Conservation (phyloP, 1,140 invertebrate species). For the Campodea augens region DNA sequence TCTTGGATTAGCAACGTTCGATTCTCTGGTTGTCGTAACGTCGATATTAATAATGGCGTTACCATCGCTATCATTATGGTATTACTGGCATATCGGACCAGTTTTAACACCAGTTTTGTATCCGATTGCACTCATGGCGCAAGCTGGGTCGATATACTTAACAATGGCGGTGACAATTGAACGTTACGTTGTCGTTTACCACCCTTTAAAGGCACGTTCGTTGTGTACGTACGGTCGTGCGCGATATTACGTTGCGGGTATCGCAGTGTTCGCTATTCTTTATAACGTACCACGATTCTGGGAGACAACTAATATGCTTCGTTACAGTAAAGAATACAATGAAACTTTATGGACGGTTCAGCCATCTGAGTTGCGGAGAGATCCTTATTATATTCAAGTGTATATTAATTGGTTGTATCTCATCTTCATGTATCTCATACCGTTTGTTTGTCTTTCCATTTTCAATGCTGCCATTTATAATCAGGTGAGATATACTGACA, state of each 20-base stretch:
- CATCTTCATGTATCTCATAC: conserved; percentile 31
- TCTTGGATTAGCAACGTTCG: conserved; percentile 1
- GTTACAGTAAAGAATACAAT: neutral
- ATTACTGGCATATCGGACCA: neutral
- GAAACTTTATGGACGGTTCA: conserved; percentile 13
- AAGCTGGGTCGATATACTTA: neutral
- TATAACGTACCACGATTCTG: neutral
- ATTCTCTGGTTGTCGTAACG: conserved; percentile 3
- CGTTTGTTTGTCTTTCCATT: conserved; percentile 25
- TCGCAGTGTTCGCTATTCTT: neutral
- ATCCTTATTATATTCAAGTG: conserved; percentile 24
- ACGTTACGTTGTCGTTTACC: neutral
- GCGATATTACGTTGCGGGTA: neutral
- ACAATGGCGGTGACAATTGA: neutral
- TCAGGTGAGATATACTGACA: too few species aligned
- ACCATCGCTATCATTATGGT: neutral
- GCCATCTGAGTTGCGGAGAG: conserved; percentile 22
- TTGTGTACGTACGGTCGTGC: neutral
- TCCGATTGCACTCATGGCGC: neutral
- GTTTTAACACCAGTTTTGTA: neutral
- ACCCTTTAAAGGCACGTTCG: neutral
- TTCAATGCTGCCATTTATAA: conserved; percentile 31
- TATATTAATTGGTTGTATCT: conserved; percentile 32
- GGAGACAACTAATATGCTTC: neutral
- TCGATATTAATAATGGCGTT: conserved; percentile 3